Percentiles rank a stretch among this genome's conserved stretches.
Evolutionary conservation across 2,113 vertebrate genomes (phyloP).

Genomic region (Capra hircus): DNA sequence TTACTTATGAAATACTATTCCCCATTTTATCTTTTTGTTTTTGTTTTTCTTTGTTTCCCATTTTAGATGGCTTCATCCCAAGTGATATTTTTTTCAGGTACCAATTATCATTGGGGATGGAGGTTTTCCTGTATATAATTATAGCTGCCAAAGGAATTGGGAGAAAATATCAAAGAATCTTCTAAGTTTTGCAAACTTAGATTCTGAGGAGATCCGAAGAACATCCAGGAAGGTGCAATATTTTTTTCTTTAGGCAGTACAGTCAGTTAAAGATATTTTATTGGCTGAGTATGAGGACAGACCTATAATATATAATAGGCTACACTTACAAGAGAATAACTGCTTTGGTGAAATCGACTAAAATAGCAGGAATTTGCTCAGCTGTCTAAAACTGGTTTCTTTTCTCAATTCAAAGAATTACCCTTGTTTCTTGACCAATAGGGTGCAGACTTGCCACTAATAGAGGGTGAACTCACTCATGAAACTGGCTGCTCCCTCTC

Average conservation of each 20-base stretch:
- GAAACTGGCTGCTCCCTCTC: accelerated
- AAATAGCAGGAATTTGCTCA: neutral
- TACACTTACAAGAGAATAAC: neutral
- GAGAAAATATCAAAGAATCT: neutral
- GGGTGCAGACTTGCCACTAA: neutral
- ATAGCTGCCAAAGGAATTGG: neutral
- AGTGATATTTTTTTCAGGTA: neutral
- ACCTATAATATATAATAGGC: neutral
- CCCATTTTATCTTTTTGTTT: neutral
- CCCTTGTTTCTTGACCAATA: neutral
- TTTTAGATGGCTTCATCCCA: neutral
- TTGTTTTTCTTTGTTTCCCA: neutral
- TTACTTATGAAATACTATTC: neutral
- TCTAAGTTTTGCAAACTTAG: neutral
- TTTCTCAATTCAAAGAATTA: neutral
- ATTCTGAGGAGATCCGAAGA: neutral
- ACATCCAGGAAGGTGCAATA: neutral
- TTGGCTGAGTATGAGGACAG: neutral
- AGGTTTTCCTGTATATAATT: neutral
- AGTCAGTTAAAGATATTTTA: neutral
- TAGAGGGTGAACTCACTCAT: neutral
- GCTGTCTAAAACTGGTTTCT: neutral
- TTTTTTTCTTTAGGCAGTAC: neutral
- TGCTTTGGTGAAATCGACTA: neutral
- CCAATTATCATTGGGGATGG: neutral